Conservation (phyloP, 2,797 vertebrate genomes). For the Crax fasciolata region DNA sequence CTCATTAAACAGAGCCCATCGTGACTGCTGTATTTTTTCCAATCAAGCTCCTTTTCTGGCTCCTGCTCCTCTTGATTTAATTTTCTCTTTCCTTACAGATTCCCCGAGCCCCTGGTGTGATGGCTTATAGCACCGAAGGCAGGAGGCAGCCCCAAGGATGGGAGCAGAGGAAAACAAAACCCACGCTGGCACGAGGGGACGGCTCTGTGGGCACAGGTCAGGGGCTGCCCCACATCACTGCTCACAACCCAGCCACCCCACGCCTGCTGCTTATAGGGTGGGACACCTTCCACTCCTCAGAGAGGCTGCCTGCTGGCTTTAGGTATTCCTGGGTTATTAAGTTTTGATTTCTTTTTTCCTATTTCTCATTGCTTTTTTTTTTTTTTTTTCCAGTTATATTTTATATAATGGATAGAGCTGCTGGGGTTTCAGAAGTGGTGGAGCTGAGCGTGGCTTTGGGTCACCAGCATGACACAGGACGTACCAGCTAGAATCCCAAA, state of each 20-base stretch:
- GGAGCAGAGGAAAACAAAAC: accelerated
- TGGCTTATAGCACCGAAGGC: neutral
- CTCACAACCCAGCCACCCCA: neutral
- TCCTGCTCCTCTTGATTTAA: neutral
- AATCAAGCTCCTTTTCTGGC: neutral
- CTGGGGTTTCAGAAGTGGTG: accelerated
- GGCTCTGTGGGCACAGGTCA: neutral
- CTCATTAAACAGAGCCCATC: neutral
- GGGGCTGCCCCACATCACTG: accelerated
- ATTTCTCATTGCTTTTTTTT: neutral
- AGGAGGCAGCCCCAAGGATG: neutral
- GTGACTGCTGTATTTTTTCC: neutral
- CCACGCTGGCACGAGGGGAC: neutral
- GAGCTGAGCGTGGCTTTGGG: accelerated
- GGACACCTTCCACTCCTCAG: neutral
- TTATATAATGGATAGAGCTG: too few relatives aligned
- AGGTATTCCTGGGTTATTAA: neutral
- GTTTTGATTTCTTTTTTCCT: accelerated
- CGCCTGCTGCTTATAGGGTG: neutral
- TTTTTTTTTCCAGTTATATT: neutral
- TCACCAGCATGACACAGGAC: accelerated
- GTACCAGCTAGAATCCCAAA: accelerated
- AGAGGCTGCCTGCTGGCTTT: accelerated
- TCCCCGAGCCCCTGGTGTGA: neutral
- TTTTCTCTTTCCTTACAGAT: neutral